phyloP scores from a whole-genome alignment of 2,888 invertebrate genomes.

The Sussaba pulchella region DNA sequence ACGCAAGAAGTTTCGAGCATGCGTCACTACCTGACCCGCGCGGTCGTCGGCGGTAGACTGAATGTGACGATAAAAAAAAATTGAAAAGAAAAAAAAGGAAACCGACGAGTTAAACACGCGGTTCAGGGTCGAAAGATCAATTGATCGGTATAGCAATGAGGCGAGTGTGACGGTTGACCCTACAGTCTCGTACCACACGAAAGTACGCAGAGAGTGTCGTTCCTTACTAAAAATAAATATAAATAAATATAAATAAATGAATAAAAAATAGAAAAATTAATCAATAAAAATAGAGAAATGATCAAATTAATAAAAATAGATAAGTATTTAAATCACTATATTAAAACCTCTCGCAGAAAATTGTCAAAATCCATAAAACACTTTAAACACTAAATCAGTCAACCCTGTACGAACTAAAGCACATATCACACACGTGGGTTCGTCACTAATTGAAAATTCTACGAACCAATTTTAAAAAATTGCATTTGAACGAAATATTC shows the following conservation, averaged over 20 bases:
- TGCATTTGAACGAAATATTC: neutral
- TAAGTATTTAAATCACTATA: too few relatives aligned
- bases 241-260: constrained; percentile 25
- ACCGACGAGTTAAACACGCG: constrained; percentile 42
- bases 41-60: constrained; percentile 12
- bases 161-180: constrained; percentile 37
- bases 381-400: too few relatives aligned
- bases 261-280: constrained; percentile 12
- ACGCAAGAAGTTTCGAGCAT: constrained; percentile 32
- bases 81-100: neutral
- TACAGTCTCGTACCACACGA: constrained; percentile 17
- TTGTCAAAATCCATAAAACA: too few relatives aligned
- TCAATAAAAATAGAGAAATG: too few relatives aligned
- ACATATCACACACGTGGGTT: too few relatives aligned
- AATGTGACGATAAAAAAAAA: constrained; percentile 17
- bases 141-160: constrained; percentile 56
- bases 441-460: neutral
- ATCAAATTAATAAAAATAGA: neutral
- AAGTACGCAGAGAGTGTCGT: too few relatives aligned
- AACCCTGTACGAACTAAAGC: too few relatives aligned
- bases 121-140: constrained; percentile 59
- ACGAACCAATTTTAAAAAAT: neutral
- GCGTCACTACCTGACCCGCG: constrained; percentile 51
- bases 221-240: neutral
- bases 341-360: too few relatives aligned